A percentile compares a stretch with the other conserved stretches of the same genome.
Evolutionary conservation across 2,113 vertebrate species (phyloP).

Genomic region (Sterna hirundo): DNA sequence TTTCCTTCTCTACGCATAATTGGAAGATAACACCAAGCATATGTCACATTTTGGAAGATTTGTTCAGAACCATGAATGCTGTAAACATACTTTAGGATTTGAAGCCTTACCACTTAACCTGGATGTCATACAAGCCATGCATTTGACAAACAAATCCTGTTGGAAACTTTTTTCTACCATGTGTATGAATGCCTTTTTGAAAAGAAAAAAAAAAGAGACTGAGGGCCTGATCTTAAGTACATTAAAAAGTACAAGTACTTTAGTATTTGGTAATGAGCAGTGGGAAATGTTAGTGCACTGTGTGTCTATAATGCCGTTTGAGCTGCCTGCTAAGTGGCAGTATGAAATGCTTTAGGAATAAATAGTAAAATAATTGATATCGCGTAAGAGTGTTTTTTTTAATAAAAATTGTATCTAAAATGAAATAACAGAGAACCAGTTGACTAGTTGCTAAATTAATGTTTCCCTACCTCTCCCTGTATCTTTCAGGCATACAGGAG

Average conservation of each 20-base stretch:
- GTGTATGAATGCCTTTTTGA: neutral
- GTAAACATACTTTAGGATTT: neutral
- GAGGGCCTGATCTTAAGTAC: neutral
- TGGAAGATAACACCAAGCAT: neutral
- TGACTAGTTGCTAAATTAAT: neutral
- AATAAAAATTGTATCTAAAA: neutral
- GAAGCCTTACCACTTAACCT: neutral
- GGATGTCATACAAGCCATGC: neutral
- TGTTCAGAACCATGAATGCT: neutral
- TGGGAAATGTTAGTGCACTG: neutral
- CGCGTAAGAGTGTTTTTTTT: neutral
- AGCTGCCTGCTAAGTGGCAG: neutral
- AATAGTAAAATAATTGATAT: neutral
- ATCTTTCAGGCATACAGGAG: constrained; percentile 92
- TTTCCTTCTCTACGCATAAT: neutral
- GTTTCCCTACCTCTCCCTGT: neutral
- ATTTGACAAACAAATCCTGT: neutral
- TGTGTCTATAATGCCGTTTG: neutral
- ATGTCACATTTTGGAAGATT: neutral
- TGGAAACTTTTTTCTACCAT: neutral
- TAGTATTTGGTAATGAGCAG: neutral
- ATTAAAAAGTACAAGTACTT: neutral
- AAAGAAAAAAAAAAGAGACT: neutral
- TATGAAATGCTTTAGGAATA: neutral
- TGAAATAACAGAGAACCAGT: neutral